A percentile compares a stretch with the other conserved stretches of the same genome.
Evolutionary conservation across 2,888 invertebrate genomes (phyloP).

Genomic region (Melanchra persicariae): DNA sequence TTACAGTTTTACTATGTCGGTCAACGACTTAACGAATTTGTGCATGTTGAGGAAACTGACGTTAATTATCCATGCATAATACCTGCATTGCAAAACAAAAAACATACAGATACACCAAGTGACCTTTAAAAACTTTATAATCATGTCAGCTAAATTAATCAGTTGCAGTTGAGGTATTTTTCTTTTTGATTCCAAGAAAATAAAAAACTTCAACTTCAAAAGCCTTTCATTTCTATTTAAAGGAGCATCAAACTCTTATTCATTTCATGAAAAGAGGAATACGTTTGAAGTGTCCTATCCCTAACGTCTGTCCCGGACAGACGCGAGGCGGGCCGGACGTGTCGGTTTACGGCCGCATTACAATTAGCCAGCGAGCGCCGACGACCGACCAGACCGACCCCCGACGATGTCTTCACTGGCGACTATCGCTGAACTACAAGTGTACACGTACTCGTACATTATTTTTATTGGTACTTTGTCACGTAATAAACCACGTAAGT

Average conservation of each 20-base stretch:
- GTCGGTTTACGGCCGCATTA: constrained; percentile 1
- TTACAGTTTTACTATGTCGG: no score
- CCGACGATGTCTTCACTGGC: background rate
- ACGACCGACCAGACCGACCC: background rate
- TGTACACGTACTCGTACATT: background rate
- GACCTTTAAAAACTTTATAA: no score
- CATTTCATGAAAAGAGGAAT: background rate
- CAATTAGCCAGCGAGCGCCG: constrained; percentile 7
- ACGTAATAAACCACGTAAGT: constrained; percentile 11
- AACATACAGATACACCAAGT: no score
- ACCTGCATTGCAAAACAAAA: no score
- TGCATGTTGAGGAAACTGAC: no score
- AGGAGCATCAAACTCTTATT: background rate
- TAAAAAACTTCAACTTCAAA: background rate
- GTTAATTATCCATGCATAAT: no score
- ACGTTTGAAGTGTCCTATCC: background rate
- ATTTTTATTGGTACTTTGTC: constrained; percentile 3
- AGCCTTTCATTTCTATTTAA: background rate
- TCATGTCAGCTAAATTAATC: no score
- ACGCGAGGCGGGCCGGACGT: background rate
- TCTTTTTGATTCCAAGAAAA: no score
- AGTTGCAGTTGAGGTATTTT: no score
- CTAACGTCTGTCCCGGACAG: background rate
- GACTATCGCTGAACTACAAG: background rate
- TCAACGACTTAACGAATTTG: no score